Base-by-base conservation (phyloP, 1,140 invertebrate genomes). In the Cylas formicarius region DNA sequence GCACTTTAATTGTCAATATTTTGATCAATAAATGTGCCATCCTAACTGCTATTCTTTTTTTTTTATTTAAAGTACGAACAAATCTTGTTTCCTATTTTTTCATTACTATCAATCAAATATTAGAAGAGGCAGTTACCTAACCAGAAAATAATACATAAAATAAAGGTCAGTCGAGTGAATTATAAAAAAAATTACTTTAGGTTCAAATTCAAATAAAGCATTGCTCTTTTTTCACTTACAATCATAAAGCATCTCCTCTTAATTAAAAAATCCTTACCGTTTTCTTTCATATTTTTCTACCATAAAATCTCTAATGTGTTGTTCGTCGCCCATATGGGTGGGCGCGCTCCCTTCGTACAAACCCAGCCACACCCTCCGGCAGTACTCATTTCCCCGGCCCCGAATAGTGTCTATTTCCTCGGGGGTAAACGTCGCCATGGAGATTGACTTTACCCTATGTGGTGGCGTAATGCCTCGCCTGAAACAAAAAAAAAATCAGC, bases 391-490 rank as follows among this genome's bases (percentile, higher is more conserved):
- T 50, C 94, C 94, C 69, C 82, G 81, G 42, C 76, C 75, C 72
- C 82, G 86, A 49, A 98, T 75, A 60, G 89, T 84, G 65, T 94
- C 90, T 62, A 98, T 84, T 73, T 98, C 95, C 53, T 98, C 94
- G 52, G 82, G 77, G 46, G 85, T 93, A 67, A 98, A 98, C 58
- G 87, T 95, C 27, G 94, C 90, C 94, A 98, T 97, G 5, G 93
- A 96, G 57, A 98, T 97, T 22, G 94, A 97, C 70, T 98, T 98
- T 19, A 97, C 92, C 52, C 95, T 75, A 69, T 97, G 93, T 46
- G 94, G 95, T 31, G 95, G 94, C 59, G 93, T 97, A 53, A 98
- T 70, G 36, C 94, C 95, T 65, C 94, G 80, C 66, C 93, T 97
- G 73, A 23, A 81, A 60, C 63, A 61, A 62, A 50, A 75, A 56